Base-by-base conservation (phyloP, 2,888 invertebrate genomes). In the Tigriopus californicus region DNA sequence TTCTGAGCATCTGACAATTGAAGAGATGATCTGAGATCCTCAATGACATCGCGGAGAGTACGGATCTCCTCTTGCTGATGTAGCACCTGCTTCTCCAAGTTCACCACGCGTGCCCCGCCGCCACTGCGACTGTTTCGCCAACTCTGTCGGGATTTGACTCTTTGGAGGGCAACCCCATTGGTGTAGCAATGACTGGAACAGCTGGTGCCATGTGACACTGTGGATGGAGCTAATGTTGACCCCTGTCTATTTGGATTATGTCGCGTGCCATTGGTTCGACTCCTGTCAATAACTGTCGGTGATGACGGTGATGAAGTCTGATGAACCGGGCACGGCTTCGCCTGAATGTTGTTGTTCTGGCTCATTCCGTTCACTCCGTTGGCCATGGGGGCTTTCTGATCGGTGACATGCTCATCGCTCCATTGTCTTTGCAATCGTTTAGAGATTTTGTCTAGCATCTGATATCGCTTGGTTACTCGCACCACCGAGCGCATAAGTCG, bases 1-100 rank as follows among this genome's bases (percentile, higher is more conserved):
- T 58, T 58, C 33, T 58, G 58, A 15, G 58, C 58, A 58, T 58
- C 58, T 5, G 58, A 58, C 20, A 58, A 46, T 18, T 58, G 58
- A 13, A 58, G 40, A 22, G 58, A 58, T 6, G 46, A 46, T 18
- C 58, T 22, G 48, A 58, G 33, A 49, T 58, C 58, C 11, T 58
- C 25, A 10, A 58, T 41, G 10, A 49, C 58, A 24, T 58, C 58
- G n/a, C 58, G 33, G 15, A 54, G 41, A 1, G 10, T 24, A 3
- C 41, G 33, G 33, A 54, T 54, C 15, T 54, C 54, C 2, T 15
- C 24, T 41, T 54, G 40, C 41, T 54, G 54, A 18, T 54, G 54
- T 18, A 20, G 11, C 41, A 54, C 54, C 41, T 54, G 54, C 41
- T 41, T 25, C 41, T 54, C 54, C 15, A 54, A 8, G 13, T 11